Evolutionary conservation across 92 coral and sea anemone species (phyloP).

Genomic region (Umimayanthus kanabou): DNA sequence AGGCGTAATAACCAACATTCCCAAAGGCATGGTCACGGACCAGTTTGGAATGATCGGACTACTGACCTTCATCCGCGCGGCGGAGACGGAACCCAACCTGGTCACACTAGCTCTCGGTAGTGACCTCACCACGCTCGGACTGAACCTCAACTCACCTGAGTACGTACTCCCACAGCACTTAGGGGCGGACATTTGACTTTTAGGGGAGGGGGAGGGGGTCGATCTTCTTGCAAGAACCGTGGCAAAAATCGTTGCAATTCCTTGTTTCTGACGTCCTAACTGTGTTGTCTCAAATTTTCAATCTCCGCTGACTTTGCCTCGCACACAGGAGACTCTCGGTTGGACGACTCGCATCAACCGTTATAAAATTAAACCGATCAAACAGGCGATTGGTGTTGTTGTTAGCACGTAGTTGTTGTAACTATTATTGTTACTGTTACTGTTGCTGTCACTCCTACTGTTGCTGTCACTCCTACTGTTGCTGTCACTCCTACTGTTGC

Average conservation of each 20-base stretch:
- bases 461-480: not conserved
- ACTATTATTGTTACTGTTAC: not conserved
- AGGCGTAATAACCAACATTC: constrained; percentile 97
- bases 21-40: constrained; percentile 98
- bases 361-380: no score
- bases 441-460: not conserved
- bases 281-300: no score
- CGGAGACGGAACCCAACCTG: constrained; percentile 96
- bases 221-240: no score
- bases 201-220: not conserved
- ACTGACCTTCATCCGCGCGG: constrained; percentile 96
- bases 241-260: no score
- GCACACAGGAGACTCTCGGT: no score
- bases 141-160: constrained; percentile 99
- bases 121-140: constrained; percentile 96
- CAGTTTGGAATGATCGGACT: constrained; percentile 99
- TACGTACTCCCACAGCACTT: constrained; percentile 44
- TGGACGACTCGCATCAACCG: no score
- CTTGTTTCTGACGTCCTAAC: no score
- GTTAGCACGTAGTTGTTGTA: not conserved
- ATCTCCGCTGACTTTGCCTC: no score
- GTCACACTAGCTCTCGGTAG: constrained; percentile 97
- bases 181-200: not conserved
- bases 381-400: not conserved
- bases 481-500: not conserved